phyloP scores from a whole-genome alignment of 1,140 invertebrate species.

The Bombus superbus region DNA sequence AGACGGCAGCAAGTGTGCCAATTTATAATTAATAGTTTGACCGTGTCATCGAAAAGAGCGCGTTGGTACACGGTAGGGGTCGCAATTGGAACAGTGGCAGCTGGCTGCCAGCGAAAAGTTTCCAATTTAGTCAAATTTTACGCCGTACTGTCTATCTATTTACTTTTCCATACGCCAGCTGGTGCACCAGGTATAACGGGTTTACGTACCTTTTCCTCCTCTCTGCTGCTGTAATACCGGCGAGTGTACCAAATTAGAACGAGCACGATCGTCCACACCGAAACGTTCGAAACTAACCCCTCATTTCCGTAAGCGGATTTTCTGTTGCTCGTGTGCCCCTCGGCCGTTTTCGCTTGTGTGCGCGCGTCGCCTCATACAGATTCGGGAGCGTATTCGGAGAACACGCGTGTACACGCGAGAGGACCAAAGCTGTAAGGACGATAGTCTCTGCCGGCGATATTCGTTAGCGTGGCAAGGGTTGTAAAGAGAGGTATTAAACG shows the following conservation, averaged over 20 bases:
- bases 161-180: conserved; percentile 63
- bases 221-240: conserved; percentile 23
- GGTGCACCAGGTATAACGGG: conserved; percentile 56
- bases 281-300: conserved; percentile 62
- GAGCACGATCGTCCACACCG: conserved; percentile 51
- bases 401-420: neutral
- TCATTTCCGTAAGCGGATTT: conserved; percentile 66
- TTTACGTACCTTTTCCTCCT: conserved; percentile 53
- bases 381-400: neutral
- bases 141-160: conserved; percentile 63
- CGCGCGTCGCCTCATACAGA: neutral
- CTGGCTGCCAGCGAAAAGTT: conserved; percentile 50
- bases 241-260: conserved; percentile 60
- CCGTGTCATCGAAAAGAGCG: neutral
- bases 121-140: conserved; percentile 64
- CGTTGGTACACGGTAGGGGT: neutral
- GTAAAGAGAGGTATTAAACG: conserved; percentile 50
- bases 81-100: conserved; percentile 21
- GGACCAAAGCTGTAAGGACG: neutral
- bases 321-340: conserved; percentile 38
- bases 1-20: neutral
- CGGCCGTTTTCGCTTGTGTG: neutral
- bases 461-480: conserved; percentile 39
- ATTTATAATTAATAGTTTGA: conserved; percentile 26
- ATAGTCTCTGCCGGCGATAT: conserved; percentile 38